Conservation (phyloP, 2,888 invertebrate genomes). For the Ophion slaviceki region DNA sequence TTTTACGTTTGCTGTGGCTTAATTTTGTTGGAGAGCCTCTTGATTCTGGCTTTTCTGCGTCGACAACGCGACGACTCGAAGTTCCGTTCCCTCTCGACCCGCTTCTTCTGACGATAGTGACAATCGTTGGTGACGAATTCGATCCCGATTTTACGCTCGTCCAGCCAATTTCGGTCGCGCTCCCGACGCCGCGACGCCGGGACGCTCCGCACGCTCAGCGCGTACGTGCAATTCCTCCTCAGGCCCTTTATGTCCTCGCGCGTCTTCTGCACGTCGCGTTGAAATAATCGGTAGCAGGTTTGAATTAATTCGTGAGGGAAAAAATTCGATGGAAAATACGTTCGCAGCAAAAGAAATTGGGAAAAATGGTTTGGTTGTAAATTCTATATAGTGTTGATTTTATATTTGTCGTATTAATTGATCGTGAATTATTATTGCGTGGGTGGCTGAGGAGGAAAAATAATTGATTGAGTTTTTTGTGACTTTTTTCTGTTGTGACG, state of each 20-base stretch:
- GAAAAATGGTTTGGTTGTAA: no score
- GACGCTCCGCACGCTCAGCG: constrained; percentile 71
- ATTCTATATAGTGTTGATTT: no score
- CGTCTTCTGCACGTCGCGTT: constrained; percentile 64
- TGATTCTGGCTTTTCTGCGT: constrained; percentile 70
- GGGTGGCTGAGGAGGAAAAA: no score
- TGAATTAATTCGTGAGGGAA: no score
- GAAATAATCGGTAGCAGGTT: no score
- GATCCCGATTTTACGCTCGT: constrained; percentile 72
- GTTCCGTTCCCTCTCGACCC: constrained; percentile 36
- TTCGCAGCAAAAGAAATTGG: no score
- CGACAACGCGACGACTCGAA: constrained; percentile 69
- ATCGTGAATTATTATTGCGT: no score
- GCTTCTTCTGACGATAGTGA: constrained; percentile 56
- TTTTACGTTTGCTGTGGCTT: neutral
- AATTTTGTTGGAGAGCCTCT: constrained; percentile 50
- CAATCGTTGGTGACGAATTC: constrained; percentile 75
- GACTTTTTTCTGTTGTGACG: no score
- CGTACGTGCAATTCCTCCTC: constrained; percentile 73
- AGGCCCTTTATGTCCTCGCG: constrained; percentile 73
- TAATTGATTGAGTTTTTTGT: no score
- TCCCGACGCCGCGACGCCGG: constrained; percentile 34
- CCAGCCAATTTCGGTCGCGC: constrained; percentile 43
- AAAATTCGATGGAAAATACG: no score
- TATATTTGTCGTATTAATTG: no score